Percentiles rank a stretch among this genome's conserved stretches.
Conservation (phyloP, 2,888 invertebrate species). For the Myopa tessellatipennis region DNA sequence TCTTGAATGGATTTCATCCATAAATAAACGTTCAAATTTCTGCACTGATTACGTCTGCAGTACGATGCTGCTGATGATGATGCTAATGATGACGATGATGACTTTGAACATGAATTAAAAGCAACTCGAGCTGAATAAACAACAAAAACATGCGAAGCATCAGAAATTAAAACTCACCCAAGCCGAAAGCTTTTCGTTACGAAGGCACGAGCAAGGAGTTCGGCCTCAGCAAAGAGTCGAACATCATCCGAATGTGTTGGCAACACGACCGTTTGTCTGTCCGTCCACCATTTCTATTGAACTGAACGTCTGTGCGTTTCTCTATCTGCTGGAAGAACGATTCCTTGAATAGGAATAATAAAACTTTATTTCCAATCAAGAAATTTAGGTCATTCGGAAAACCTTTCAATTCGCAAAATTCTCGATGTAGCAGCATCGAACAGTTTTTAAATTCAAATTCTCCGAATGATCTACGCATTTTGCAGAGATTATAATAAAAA, state of each 20-base stretch:
- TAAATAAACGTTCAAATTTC: neutral
- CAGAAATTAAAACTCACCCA: neutral
- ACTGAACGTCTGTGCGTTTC: too few relatives aligned
- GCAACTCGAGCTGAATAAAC: neutral
- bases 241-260: neutral
- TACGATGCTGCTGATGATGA: neutral
- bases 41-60: constrained; percentile 17
- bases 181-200: neutral
- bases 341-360: neutral
- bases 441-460: too few relatives aligned
- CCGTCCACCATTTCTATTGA: too few relatives aligned
- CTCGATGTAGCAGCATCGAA: too few relatives aligned
- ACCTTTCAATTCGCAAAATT: neutral
- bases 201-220: neutral
- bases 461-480: too few relatives aligned
- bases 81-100: neutral
- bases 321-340: neutral
- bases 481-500: too few relatives aligned
- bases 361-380: neutral
- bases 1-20: neutral
- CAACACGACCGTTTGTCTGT: neutral
- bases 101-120: constrained; percentile 25
- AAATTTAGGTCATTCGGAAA: neutral
- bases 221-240: too few relatives aligned
- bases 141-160: neutral